A percentile compares a stretch with the other conserved stretches of the same genome.
phyloP scores from a whole-genome alignment of 1,140 invertebrate species.

The Tetramorium simillimum region DNA sequence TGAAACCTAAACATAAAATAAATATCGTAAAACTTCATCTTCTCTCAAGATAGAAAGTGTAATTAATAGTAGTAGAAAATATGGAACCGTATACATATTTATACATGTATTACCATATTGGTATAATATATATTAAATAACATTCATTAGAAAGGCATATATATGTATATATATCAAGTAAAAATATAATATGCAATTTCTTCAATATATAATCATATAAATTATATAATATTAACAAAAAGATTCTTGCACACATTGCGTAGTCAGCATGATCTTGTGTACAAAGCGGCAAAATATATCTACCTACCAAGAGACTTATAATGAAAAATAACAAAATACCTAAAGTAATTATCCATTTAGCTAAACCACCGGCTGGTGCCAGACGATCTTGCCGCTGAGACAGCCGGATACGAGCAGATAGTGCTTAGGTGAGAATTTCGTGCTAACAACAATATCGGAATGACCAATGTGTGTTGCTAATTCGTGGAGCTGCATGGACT shows the following conservation, averaged over 20 bases:
- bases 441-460: slow-evolving; percentile 94
- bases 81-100: not conserved
- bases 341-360: slow-evolving; percentile 60
- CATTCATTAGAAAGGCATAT: slow-evolving; percentile 25
- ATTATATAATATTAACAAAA: slow-evolving; percentile 39
- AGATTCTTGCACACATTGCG: not conserved
- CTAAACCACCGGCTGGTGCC: slow-evolving; percentile 93
- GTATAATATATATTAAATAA: slow-evolving; percentile 29
- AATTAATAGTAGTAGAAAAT: slow-evolving; percentile 33
- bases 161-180: slow-evolving; percentile 3
- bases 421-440: slow-evolving; percentile 95
- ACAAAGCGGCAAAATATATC: slow-evolving; percentile 53
- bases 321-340: slow-evolving; percentile 52
- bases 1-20: slow-evolving; percentile 26
- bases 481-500: slow-evolving; percentile 87
- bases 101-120: not conserved
- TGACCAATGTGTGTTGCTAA: slow-evolving; percentile 91
- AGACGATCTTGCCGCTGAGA: slow-evolving; percentile 93
- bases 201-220: slow-evolving; percentile 19
- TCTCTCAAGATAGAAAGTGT: not conserved
- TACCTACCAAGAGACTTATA: slow-evolving; percentile 45
- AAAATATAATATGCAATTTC: slow-evolving; percentile 33
- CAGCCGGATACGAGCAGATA: slow-evolving; percentile 95
- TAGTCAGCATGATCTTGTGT: slow-evolving; percentile 3
- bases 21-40: slow-evolving; percentile 26